Evolutionary conservation across 2,888 invertebrate species (phyloP).

Genomic region (Empis livida): DNA sequence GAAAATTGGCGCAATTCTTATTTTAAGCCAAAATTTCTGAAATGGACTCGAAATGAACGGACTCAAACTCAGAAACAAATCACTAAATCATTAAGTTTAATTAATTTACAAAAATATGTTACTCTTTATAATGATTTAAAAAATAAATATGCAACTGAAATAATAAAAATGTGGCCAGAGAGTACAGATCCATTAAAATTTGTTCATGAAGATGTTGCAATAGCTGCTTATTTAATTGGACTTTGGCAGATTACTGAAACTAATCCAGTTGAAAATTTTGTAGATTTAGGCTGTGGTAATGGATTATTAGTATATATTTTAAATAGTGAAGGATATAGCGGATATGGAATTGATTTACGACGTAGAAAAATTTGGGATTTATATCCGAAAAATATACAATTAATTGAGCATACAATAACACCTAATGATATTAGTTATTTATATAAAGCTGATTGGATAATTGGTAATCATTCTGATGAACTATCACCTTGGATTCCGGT

Average conservation of each 20-base stretch:
- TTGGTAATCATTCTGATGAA: slow-evolving; percentile 98
- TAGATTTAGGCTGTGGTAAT: slow-evolving; percentile 96
- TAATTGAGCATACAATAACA: slow-evolving; percentile 41
- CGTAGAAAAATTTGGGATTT: slow-evolving; percentile 79
- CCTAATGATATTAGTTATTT: slow-evolving; percentile 39
- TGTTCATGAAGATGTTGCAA: slow-evolving; percentile 93
- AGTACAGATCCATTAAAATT: slow-evolving; percentile 88
- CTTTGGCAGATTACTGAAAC: slow-evolving; percentile 59
- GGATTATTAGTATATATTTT: slow-evolving; percentile 84
- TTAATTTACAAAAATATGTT: slow-evolving; percentile 57
- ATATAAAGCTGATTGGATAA: slow-evolving; percentile 76
- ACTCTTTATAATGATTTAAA: slow-evolving; percentile 60
- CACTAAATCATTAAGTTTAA: slow-evolving; percentile 51
- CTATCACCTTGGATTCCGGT: slow-evolving; percentile 98
- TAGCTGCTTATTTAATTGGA: slow-evolving; percentile 72
- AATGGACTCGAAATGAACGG: slow-evolving; percentile 21
- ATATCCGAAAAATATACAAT: slow-evolving; percentile 48
- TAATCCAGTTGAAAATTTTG: slow-evolving; percentile 45
- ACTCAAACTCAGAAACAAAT: slow-evolving; percentile 37
- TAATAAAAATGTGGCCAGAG: slow-evolving; percentile 80
- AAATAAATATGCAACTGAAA: slow-evolving; percentile 57
- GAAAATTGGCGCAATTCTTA: slow-evolving; percentile 24
- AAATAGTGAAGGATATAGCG: slow-evolving; percentile 66
- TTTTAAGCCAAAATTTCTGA: slow-evolving; percentile 40
- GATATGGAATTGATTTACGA: slow-evolving; percentile 74